Conservation (phyloP, 1,140 invertebrate genomes). For the Heliconius melpomene region DNA sequence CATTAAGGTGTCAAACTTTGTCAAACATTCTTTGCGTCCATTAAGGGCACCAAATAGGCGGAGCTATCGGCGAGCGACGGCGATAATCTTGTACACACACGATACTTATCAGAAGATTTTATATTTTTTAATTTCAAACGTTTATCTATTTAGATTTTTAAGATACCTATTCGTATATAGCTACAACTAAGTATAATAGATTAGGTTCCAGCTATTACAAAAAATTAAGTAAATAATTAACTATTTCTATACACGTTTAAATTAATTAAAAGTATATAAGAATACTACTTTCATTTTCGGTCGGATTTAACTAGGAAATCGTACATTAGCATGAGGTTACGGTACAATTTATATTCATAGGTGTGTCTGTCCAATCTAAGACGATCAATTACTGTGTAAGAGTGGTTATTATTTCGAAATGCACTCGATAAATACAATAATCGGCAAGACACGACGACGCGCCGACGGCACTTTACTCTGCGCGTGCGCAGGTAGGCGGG, state of each 20-base stretch:
- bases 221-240: too few relatives aligned
- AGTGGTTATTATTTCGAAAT: slow-evolving; percentile 68
- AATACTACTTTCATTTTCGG: background rate
- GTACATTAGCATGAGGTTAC: background rate
- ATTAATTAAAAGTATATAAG: background rate
- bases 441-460: slow-evolving; percentile 51
- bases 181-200: too few relatives aligned
- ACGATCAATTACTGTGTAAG: slow-evolving; percentile 62
- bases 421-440: slow-evolving; percentile 63
- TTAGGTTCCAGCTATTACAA: too few relatives aligned
- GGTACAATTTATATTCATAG: slow-evolving; percentile 15
- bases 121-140: background rate
- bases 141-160: background rate
- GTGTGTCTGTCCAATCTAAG: slow-evolving; percentile 51
- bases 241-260: background rate
- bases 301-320: background rate
- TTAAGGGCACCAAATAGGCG: slow-evolving; percentile 60
- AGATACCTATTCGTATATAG: background rate
- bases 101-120: background rate
- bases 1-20: slow-evolving; percentile 69
- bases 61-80: slow-evolving; percentile 43
- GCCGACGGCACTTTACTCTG: slow-evolving; percentile 30
- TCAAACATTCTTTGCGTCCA: slow-evolving; percentile 57
- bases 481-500: slow-evolving; percentile 19
- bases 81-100: background rate